Evolutionary conservation across 2,888 invertebrate genomes (phyloP).

Genomic region (Leptopilina myrica): DNA sequence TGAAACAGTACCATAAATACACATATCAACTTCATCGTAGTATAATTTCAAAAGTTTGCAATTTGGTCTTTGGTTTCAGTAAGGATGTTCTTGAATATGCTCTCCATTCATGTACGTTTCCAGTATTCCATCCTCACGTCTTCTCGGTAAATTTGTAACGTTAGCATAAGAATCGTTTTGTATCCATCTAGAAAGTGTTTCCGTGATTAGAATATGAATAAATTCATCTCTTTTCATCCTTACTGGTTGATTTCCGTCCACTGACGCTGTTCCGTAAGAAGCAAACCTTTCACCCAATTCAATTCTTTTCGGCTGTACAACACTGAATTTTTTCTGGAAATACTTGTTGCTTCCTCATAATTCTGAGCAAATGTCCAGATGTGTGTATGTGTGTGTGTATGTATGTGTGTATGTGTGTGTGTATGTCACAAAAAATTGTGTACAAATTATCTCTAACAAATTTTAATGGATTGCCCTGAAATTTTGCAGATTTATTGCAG

Average conservation of each 20-base stretch:
- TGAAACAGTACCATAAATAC: neutral
- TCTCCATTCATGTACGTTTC: neutral
- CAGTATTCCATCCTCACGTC: neutral
- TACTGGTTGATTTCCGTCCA: conserved; percentile 1
- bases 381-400: too few species aligned
- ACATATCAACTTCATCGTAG: conserved; percentile 4
- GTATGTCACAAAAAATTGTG: too few species aligned
- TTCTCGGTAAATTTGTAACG: neutral
- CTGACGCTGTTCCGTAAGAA: neutral
- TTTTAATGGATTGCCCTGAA: too few species aligned
- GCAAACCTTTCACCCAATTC: neutral
- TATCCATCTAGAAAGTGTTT: neutral
- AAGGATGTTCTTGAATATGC: neutral
- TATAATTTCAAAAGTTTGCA: neutral
- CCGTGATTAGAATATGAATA: neutral
- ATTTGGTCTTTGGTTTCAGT: neutral
- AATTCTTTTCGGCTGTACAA: neutral
- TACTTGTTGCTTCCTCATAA: too few species aligned
- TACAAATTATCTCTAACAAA: too few species aligned
- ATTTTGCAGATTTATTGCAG: too few species aligned
- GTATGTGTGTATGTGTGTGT: too few species aligned
- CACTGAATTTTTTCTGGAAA: neutral
- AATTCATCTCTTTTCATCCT: neutral
- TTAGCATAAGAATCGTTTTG: neutral
- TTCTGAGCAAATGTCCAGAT: too few species aligned